These are phyloP conservation scores for Gambusia yucatana DNA, from an alignment of 2,797 vertebrate species.

Conservation along the genomic window DNA sequence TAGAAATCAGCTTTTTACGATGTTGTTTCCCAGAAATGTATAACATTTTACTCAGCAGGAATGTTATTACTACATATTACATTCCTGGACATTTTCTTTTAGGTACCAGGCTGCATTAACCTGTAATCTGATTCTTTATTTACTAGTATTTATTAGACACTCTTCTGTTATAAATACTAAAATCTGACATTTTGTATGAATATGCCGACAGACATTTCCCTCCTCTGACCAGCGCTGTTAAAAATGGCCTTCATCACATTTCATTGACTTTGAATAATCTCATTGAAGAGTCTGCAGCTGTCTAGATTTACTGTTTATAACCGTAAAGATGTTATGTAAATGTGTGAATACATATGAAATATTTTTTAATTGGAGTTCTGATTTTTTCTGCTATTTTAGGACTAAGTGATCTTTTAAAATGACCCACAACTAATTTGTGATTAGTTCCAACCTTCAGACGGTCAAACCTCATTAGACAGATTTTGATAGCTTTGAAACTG, in stretches of 20 bases:
- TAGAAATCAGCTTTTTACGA: background rate
- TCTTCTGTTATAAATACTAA: background rate
- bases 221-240: background rate
- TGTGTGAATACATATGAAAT: background rate
- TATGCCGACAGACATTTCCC: background rate
- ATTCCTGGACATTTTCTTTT: background rate
- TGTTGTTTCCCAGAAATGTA: background rate
- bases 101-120: background rate
- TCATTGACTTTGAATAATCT: background rate
- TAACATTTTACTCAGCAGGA: background rate
- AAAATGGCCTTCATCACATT: background rate
- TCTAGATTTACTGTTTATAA: background rate
- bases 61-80: background rate
- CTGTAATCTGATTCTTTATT: background rate
- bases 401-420: background rate
- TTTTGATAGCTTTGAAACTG: background rate
- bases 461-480: background rate
- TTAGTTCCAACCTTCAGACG: background rate
- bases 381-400: background rate
- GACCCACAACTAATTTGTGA: background rate
- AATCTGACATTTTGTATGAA: background rate
- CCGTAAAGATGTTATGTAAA: background rate
- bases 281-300: background rate
- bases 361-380: background rate
- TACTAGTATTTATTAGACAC: too few relatives aligned